phyloP scores from a whole-genome alignment of 2,113 vertebrate genomes.

The Acrocephalus arundinaceus region DNA sequence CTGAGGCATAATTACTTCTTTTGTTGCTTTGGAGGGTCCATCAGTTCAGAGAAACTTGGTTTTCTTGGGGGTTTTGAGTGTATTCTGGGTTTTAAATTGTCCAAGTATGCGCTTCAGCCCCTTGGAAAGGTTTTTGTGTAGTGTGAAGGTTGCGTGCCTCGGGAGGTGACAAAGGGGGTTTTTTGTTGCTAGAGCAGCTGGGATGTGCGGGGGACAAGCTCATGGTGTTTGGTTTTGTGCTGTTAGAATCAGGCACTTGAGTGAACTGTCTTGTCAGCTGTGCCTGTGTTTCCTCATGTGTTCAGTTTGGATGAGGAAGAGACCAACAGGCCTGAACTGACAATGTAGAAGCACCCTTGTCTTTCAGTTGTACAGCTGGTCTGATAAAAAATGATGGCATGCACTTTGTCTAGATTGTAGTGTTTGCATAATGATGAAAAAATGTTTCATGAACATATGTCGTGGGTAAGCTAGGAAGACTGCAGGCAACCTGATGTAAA shows the following conservation, averaged over 20 bases:
- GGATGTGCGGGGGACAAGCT: not conserved
- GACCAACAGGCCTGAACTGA: not conserved
- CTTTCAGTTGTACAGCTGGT: not conserved
- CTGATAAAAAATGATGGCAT: not conserved
- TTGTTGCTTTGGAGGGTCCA: not conserved
- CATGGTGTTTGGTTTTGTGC: not conserved
- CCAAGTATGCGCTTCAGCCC: not conserved
- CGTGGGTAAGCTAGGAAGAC: not conserved
- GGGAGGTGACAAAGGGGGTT: not conserved
- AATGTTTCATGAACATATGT: not conserved
- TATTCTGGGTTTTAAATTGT: not conserved
- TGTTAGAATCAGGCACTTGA: not conserved
- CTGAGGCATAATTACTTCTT: not conserved
- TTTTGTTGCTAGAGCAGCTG: not conserved
- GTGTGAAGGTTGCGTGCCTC: not conserved
- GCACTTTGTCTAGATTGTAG: not conserved
- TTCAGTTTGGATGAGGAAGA: not conserved
- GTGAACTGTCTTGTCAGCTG: not conserved
- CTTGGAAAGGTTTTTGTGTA: not conserved
- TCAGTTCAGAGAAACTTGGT: not conserved
- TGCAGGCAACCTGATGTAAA: not conserved
- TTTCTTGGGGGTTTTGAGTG: not conserved
- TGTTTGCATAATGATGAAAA: conserved; percentile 10
- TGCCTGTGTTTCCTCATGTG: not conserved
- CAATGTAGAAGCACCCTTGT: not conserved